Percentiles rank a stretch among this genome's conserved stretches.
These are phyloP conservation scores for Notolabrus celidotus DNA, from an alignment of 2,797 vertebrate genomes.

Conservation along the genomic window DNA sequence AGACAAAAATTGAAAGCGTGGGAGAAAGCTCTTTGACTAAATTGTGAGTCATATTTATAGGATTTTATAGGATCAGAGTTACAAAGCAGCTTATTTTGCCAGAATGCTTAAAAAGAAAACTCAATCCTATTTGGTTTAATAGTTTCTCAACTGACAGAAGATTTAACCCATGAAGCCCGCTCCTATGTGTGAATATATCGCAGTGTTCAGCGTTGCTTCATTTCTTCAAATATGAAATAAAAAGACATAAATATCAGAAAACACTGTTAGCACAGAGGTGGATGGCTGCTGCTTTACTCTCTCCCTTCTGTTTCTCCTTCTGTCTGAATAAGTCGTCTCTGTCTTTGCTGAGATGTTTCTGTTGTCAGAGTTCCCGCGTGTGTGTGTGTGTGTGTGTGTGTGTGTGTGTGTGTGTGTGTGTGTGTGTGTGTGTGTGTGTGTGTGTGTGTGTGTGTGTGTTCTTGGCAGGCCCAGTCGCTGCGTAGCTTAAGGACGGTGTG, in stretches of 20 bases:
- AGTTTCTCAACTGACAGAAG: background rate
- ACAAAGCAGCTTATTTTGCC: background rate
- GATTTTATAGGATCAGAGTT: constrained; percentile 1
- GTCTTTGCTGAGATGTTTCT: constrained; percentile 52
- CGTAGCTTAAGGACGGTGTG: constrained; percentile 74
- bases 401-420: too few species aligned
- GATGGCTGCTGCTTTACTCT: constrained; percentile 19
- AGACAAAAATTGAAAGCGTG: background rate
- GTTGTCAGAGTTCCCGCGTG: constrained; percentile 33
- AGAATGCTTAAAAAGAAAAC: background rate
- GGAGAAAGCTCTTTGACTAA: background rate
- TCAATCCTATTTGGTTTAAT: constrained; percentile 3
- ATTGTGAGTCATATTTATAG: constrained; percentile 2
- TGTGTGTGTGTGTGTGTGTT: constrained; percentile 36
- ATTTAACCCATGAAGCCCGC: background rate
- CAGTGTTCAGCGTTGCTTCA: constrained; percentile 12
- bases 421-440: constrained; percentile 46
- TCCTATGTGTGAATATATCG: background rate
- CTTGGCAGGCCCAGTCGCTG: constrained; percentile 68
- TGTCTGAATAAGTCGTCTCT: constrained; percentile 57
- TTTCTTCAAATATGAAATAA: background rate
- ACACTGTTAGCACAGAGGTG: constrained; percentile 13
- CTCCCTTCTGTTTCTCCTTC: constrained; percentile 11
- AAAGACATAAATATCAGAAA: constrained; percentile 12
- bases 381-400: constrained; percentile 27